phyloP scores from a whole-genome alignment of 2,888 invertebrate genomes.

The Thereva unica region DNA sequence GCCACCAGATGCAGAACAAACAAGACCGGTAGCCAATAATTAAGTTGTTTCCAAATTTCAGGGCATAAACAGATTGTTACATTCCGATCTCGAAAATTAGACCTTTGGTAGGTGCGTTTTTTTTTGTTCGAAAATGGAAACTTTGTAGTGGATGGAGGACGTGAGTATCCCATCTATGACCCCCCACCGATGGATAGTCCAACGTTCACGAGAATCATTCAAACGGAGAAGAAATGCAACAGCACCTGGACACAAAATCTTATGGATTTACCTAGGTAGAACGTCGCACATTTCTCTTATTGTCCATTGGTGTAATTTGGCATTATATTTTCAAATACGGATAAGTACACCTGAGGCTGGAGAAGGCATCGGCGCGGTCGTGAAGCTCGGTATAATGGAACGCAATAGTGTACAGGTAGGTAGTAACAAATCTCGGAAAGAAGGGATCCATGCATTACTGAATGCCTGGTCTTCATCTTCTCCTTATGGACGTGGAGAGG shows the following conservation, averaged over 20 bases:
- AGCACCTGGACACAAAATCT: background rate
- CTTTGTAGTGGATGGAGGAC: too few relatives aligned
- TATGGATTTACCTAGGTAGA: background rate
- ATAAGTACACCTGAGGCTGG: constrained; percentile 9
- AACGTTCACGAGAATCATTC: constrained; percentile 8
- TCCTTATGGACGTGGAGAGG: background rate
- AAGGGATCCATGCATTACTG: background rate
- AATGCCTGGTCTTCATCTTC: constrained; percentile 20
- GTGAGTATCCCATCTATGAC: too few relatives aligned
- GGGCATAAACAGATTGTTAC: background rate
- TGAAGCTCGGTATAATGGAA: constrained; percentile 15
- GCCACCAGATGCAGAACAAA: constrained; percentile 20
- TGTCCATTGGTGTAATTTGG: constrained; percentile 14
- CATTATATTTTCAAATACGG: background rate
- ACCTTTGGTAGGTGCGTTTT: background rate
- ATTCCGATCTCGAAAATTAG: constrained; percentile 1
- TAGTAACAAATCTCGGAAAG: constrained; percentile 27
- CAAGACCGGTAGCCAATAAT: constrained; percentile 22
- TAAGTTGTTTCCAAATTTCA: constrained; percentile 24
- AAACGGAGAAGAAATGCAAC: constrained; percentile 24
- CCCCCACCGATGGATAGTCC: too few relatives aligned
- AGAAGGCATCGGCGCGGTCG: too few relatives aligned
- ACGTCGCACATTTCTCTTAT: constrained; percentile 11
- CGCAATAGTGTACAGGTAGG: background rate
- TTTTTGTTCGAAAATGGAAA: too few relatives aligned